Evolutionary conservation across 2,888 invertebrate species (phyloP), one percentile per base, ranked within the genome.

Genomic region (Drosophila macrospina): DNA sequence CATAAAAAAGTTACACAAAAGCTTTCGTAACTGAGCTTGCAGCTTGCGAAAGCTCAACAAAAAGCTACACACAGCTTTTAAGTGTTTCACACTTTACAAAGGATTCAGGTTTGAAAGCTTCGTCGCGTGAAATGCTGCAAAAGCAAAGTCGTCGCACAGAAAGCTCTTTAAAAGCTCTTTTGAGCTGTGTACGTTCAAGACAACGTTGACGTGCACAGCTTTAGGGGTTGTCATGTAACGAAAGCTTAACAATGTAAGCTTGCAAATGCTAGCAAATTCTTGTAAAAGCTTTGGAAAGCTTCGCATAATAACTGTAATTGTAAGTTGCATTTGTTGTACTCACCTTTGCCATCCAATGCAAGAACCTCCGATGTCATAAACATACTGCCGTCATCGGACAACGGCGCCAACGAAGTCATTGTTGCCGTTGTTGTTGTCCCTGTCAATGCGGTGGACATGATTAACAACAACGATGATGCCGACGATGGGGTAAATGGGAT

Each of bases 281-380:
- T 47, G 10, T 7, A 3, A 16, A 16, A 39, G 39, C 39, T 39
- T 15, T 28, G 5, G 7, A 28, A 28, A 28, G 2, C 28, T 7
- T 2, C 6, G 8, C 6, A 5, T 7, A 28, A 28, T 7, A 28
- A 28, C 4, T 28, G 28, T 6, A 8, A 28, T 20, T 20, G 28
- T 7, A 28, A 28, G 28, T 28, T 28, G 28, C 28, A 16, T 7
- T n/a, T 7, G 1, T 3, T 26, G 15, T 4, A 91, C 93, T 92
- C 92, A 94, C 94, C 94, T 93, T 94, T 93, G 68, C 91, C 88
- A 83, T 94, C 94, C 67, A 91, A 82, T 56, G 91, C 81, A 48
- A 92, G 92, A 67, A 77, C 78, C 51, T 90, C 85, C 32, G 81
- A 67, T 20, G 80, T 50, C 44, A 63, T 74, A 51, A 69, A 39